Evolutionary conservation across 2,113 vertebrate species (phyloP).

Genomic region (Elgaria multicarinata): DNA sequence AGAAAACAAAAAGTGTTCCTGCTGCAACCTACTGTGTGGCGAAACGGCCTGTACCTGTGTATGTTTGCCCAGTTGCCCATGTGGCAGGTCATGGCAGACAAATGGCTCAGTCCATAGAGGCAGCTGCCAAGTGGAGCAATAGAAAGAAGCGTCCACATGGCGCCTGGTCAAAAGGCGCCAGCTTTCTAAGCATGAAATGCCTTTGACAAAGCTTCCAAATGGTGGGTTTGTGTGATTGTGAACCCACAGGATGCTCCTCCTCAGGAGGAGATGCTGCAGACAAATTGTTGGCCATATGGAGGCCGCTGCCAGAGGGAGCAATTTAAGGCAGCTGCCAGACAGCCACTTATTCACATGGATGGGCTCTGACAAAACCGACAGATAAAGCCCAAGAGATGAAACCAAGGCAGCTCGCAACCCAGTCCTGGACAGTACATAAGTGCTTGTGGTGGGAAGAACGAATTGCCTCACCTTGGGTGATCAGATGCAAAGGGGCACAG

Average conservation of each 20-base stretch:
- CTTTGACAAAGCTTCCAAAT: not conserved
- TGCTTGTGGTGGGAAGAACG: not conserved
- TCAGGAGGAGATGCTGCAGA: not conserved
- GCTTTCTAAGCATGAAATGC: not conserved
- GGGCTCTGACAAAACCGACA: not conserved
- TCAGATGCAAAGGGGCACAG: not conserved
- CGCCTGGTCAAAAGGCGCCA: not conserved
- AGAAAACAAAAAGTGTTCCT: not conserved
- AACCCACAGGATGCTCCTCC: not conserved
- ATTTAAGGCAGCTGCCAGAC: not conserved
- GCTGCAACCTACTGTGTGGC: not conserved
- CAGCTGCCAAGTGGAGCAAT: not conserved
- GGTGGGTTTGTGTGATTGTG: not conserved
- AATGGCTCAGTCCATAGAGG: not conserved
- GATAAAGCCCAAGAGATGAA: not conserved
- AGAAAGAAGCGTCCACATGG: not conserved
- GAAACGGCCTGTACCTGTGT: not conserved
- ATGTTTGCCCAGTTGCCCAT: not conserved
- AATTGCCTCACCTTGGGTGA: not conserved
- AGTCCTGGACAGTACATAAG: not conserved
- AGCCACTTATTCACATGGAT: not conserved
- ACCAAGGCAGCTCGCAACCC: not conserved
- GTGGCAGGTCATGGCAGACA: not conserved
- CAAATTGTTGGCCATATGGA: slow-evolving; percentile 10
- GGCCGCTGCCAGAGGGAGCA: not conserved